Conservation (phyloP, 2,888 invertebrate genomes). For the Lycocerus yunnanus region DNA sequence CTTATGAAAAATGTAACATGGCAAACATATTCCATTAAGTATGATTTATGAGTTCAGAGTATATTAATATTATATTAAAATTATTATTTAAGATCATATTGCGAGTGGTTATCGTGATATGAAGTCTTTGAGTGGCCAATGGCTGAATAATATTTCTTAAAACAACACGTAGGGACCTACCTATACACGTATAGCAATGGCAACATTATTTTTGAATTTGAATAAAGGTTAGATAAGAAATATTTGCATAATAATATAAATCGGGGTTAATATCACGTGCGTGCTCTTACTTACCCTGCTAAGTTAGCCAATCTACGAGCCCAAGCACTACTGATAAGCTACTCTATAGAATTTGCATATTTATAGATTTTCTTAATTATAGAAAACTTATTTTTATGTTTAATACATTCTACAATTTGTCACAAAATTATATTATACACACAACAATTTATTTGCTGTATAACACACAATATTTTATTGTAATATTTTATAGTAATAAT, state of each 20-base stretch:
- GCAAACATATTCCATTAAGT: not conserved
- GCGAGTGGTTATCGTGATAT: slow-evolving; percentile 45
- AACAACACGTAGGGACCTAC: slow-evolving; percentile 45
- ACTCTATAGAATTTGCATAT: slow-evolving; percentile 48
- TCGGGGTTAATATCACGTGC: slow-evolving; percentile 58
- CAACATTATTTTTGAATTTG: slow-evolving; percentile 56
- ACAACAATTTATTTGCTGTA: not conserved
- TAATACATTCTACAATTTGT: not conserved
- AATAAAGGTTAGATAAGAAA: slow-evolving; percentile 53
- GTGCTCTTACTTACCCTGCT: slow-evolving; percentile 44
- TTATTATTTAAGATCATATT: slow-evolving; percentile 10
- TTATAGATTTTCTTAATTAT: slow-evolving; percentile 33
- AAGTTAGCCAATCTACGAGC: slow-evolving; percentile 51
- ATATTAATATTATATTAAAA: not conserved
- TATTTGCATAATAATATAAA: slow-evolving; percentile 59
- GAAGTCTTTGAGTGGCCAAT: slow-evolving; percentile 47
- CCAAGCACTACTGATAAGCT: slow-evolving; percentile 52
- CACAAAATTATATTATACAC: not conserved
- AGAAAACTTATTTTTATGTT: slow-evolving; percentile 8
- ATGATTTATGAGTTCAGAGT: not conserved
- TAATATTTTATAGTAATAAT: not conserved
- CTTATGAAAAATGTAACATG: not conserved
- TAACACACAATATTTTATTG: not conserved
- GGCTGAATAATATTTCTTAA: slow-evolving; percentile 54
- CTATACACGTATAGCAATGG: slow-evolving; percentile 45